A percentile compares a stretch with the other conserved stretches of the same genome.
phyloP scores from a whole-genome alignment of 2,888 invertebrate species.

The Palloptera scutellata region DNA sequence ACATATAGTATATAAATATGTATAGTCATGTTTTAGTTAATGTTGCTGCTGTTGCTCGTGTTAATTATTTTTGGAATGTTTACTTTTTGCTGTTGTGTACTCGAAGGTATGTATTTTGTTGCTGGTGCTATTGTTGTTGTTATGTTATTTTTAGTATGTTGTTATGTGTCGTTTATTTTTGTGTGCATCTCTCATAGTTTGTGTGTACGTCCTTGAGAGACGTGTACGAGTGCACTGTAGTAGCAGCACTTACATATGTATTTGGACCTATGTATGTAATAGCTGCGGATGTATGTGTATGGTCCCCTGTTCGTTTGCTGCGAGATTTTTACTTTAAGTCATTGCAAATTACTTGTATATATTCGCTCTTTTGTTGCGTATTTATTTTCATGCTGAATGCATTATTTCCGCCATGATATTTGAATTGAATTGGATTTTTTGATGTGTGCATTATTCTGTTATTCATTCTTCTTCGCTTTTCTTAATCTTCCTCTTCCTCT shows the following conservation, averaged over 20 bases:
- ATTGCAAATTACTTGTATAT: background rate
- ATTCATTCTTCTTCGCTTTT: too few relatives aligned
- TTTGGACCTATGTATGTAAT: background rate
- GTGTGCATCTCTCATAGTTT: background rate
- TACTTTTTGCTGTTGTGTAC: background rate
- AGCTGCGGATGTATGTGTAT: background rate
- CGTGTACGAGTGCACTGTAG: conserved; percentile 20
- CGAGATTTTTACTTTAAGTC: background rate
- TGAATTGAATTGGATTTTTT: too few relatives aligned
- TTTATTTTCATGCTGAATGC: too few relatives aligned
- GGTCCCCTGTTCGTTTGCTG: background rate
- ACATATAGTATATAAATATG: too few relatives aligned
- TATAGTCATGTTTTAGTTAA: too few relatives aligned
- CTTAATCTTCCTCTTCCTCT: too few relatives aligned
- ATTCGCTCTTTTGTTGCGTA: too few relatives aligned
- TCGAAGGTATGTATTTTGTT: background rate
- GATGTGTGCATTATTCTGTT: too few relatives aligned
- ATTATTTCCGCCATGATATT: too few relatives aligned
- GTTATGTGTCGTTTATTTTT: background rate
- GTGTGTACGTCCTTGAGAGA: conserved; percentile 28
- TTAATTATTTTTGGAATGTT: background rate
- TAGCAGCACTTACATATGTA: background rate
- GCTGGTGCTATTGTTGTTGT: conserved; percentile 2
- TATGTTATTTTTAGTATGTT: conserved; percentile 1
- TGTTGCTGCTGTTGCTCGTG: background rate